Evolutionary conservation across 2,797 vertebrate species (phyloP).

Genomic region (Prionace glauca): DNA sequence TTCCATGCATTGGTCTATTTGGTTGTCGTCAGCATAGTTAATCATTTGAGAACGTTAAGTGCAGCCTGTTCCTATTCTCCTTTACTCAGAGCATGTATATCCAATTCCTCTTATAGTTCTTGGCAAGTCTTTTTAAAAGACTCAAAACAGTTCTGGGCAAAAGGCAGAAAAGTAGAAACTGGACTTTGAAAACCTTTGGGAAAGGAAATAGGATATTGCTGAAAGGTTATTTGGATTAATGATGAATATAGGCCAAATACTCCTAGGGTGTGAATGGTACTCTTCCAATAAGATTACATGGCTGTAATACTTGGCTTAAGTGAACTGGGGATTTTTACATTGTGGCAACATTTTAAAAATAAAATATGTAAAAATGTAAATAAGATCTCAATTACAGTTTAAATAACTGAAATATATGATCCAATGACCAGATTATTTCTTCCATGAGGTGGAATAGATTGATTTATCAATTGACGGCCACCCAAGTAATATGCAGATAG

Average conservation of each 20-base stretch:
- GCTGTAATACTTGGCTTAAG: neutral
- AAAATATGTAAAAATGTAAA: neutral
- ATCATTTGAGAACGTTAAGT: neutral
- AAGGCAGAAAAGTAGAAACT: neutral
- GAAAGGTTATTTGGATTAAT: neutral
- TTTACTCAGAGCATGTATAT: neutral
- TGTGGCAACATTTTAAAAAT: neutral
- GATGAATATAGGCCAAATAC: neutral
- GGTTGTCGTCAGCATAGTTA: neutral
- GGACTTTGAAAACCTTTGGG: neutral
- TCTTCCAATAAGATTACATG: neutral
- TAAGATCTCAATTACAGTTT: neutral
- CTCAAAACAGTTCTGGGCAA: neutral
- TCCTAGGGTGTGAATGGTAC: neutral
- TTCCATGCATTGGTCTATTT: neutral
- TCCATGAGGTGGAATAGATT: neutral
- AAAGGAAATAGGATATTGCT: neutral
- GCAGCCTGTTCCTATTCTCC: neutral
- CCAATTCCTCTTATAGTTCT: neutral
- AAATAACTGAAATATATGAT: neutral
- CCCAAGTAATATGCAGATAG: neutral
- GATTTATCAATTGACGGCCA: neutral
- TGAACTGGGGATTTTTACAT: neutral
- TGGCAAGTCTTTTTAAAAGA: neutral
- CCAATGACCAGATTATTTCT: neutral